phyloP scores from a whole-genome alignment of 1,140 invertebrate genomes.

The Bradynema listronoti region DNA sequence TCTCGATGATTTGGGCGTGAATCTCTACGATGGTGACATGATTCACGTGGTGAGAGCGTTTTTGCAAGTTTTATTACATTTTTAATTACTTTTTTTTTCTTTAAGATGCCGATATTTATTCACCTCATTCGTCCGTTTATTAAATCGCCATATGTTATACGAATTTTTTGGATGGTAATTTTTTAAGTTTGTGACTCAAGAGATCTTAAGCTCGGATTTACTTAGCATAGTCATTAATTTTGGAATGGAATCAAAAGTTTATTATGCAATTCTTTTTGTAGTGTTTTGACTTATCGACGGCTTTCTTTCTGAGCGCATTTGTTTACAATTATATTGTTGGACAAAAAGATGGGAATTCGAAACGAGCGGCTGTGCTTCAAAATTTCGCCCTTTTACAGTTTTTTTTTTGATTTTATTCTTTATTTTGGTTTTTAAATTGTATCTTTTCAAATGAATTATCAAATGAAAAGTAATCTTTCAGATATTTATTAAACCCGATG shows the following conservation, averaged over 20 bases:
- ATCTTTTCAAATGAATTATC: no score
- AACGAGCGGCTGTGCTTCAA: no score
- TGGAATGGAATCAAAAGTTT: background rate
- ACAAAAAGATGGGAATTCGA: no score
- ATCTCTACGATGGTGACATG: slow-evolving; percentile 46
- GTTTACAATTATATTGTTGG: no score
- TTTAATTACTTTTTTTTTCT: background rate
- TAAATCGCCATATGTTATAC: background rate
- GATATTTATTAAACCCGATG: slow-evolving; percentile 87
- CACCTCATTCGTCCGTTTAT: slow-evolving; percentile 20
- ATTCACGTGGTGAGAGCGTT: slow-evolving; percentile 41
- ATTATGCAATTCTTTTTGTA: background rate
- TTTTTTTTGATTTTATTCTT: no score
- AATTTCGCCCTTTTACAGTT: no score
- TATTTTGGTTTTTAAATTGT: no score
- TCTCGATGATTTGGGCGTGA: slow-evolving; percentile 30
- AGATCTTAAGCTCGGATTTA: no score
- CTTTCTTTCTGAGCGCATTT: no score
- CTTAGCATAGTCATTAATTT: no score
- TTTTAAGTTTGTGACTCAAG: no score
- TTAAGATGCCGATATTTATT: slow-evolving; percentile 42
- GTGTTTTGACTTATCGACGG: slow-evolving; percentile 1
- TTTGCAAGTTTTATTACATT: background rate
- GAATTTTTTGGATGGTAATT: background rate
- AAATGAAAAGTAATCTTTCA: no score